Evolutionary conservation across 1,140 invertebrate species (phyloP).

Genomic region (Hylaeus volcanicus): DNA sequence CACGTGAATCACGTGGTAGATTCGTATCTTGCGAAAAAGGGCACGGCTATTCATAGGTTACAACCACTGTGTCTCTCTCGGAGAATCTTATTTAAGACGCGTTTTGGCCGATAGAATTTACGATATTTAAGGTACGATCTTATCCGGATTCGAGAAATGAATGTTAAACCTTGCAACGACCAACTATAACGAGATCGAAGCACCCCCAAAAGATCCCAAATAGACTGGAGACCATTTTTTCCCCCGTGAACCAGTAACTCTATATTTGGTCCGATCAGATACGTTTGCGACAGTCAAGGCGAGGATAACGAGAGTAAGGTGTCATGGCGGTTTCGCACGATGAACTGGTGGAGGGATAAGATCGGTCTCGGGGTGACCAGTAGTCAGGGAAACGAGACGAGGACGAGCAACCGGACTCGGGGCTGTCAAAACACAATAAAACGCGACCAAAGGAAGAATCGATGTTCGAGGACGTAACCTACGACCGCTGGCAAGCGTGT

Average conservation of each 20-base stretch:
- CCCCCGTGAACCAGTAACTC: slow-evolving; percentile 58
- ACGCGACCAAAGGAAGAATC: slow-evolving; percentile 66
- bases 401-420: slow-evolving; percentile 65
- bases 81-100: too few species aligned
- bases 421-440: slow-evolving; percentile 77
- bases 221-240: not conserved
- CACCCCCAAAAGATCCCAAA: too few species aligned
- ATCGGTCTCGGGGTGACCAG: slow-evolving; percentile 20
- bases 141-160: too few species aligned
- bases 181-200: too few species aligned
- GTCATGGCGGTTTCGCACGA: slow-evolving; percentile 3
- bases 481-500: not conserved
- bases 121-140: too few species aligned
- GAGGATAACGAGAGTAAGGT: not conserved
- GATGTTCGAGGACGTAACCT: slow-evolving; percentile 27
- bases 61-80: too few species aligned
- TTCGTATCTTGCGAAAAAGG: too few species aligned
- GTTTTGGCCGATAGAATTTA: too few species aligned
- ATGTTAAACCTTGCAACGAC: too few species aligned
- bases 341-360: slow-evolving; percentile 45
- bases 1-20: not conserved
- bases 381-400: slow-evolving; percentile 20
- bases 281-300: not conserved
- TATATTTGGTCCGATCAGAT: slow-evolving; percentile 66
- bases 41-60: too few species aligned